phyloP scores from a whole-genome alignment of 2,888 invertebrate genomes.

The Euzophera pinguis region DNA sequence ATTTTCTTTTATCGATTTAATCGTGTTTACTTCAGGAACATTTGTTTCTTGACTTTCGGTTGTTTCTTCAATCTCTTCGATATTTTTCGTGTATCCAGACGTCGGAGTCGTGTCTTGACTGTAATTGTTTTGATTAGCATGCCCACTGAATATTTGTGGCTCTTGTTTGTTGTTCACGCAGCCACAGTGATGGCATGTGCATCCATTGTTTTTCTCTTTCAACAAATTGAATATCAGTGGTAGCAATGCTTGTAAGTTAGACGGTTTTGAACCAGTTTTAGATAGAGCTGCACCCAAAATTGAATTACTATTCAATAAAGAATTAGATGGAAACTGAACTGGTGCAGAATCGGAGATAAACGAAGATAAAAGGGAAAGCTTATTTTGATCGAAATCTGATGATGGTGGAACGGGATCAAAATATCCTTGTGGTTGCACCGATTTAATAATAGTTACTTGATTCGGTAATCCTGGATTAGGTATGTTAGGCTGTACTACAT shows the following conservation, averaged over 20 bases:
- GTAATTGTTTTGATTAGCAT: slow-evolving; percentile 42
- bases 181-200: slow-evolving; percentile 38
- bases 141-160: slow-evolving; percentile 35
- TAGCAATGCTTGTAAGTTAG: slow-evolving; percentile 49
- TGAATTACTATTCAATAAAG: slow-evolving; percentile 15
- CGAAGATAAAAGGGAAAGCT: slow-evolving; percentile 29
- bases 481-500: slow-evolving; percentile 3
- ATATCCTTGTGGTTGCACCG: slow-evolving; percentile 32
- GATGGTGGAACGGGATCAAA: slow-evolving; percentile 20
- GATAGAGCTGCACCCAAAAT: slow-evolving; percentile 23
- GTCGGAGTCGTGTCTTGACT: slow-evolving; percentile 17
- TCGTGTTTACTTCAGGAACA: background rate
- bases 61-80: background rate
- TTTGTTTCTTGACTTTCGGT: background rate
- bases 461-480: slow-evolving; percentile 8
- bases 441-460: slow-evolving; percentile 24
- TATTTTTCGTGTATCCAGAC: background rate
- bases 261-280: slow-evolving; percentile 35
- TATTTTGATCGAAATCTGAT: slow-evolving; percentile 21
- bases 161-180: slow-evolving; percentile 28
- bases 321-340: background rate
- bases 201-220: slow-evolving; percentile 48
- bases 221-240: slow-evolving; percentile 59
- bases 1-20: background rate
- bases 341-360: slow-evolving; percentile 32